Conservation (phyloP, 2,797 vertebrate genomes). For the Acanthurus tractus region DNA sequence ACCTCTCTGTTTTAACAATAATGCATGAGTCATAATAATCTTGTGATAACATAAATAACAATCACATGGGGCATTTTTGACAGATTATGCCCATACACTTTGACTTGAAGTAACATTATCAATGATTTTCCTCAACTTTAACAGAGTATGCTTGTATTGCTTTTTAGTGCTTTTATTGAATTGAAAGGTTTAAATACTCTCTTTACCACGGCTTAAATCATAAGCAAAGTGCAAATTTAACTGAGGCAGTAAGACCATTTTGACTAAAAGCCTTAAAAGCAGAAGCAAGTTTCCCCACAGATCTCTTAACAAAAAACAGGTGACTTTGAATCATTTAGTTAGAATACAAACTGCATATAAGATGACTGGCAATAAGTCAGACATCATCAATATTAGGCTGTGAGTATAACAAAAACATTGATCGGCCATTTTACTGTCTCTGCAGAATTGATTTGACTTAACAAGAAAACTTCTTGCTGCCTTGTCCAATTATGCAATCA, state of each 20-base stretch:
- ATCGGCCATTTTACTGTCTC: constrained; percentile 9
- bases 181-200: not conserved
- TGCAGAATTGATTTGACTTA: constrained; percentile 15
- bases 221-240: not conserved
- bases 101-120: no score
- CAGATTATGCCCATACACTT: no score
- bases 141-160: no score
- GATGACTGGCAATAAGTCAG: not conserved
- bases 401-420: constrained; percentile 1
- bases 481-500: not conserved
- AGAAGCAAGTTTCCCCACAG: not conserved
- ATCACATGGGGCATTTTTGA: not conserved
- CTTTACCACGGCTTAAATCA: not conserved
- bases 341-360: not conserved
- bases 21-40: not conserved
- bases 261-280: not conserved
- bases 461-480: constrained; percentile 9
- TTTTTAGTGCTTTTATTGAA: no score
- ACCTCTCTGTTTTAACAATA: not conserved
- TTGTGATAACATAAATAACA: not conserved
- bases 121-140: no score
- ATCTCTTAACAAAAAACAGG: not conserved
- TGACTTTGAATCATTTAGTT: not conserved
- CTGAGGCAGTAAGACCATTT: not conserved
- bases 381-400: constrained; percentile 4